phyloP scores from a whole-genome alignment of 1,140 invertebrate genomes.

The Armadillidium nasatum region DNA sequence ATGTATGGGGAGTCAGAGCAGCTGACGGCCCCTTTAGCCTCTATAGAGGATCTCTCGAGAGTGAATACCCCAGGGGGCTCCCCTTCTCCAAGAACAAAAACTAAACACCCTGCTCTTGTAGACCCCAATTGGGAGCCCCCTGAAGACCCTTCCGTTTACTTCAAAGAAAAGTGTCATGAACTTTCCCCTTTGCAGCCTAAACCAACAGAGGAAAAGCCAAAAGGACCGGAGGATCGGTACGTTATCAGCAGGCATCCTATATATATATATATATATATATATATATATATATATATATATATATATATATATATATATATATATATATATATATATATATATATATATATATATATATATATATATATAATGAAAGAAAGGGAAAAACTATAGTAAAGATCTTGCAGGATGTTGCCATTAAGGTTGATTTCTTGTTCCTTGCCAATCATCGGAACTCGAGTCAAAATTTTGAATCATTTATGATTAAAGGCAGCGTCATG shows the following conservation, averaged over 20 bases:
- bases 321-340: too few relatives aligned
- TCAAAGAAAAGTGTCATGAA: constrained; percentile 1
- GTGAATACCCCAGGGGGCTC: constrained; percentile 45
- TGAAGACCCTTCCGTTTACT: constrained; percentile 30
- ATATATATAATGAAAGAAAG: too few relatives aligned
- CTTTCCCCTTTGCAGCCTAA: constrained; percentile 35
- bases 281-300: too few relatives aligned
- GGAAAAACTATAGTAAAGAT: too few relatives aligned
- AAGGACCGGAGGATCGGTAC: constrained; percentile 38
- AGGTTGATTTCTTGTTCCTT: too few relatives aligned
- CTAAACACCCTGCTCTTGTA: constrained; percentile 36
- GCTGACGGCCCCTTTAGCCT: constrained; percentile 45
- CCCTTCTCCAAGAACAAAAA: constrained; percentile 38
- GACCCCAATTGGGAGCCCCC: constrained; percentile 43
- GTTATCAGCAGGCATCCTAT: not conserved
- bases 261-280: too few relatives aligned
- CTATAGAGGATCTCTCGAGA: constrained; percentile 46
- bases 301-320: too few relatives aligned
- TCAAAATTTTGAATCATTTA: too few relatives aligned
- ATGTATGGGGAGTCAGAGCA: constrained; percentile 31
- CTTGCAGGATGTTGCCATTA: too few relatives aligned
- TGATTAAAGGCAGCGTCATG: too few relatives aligned
- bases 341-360: not conserved
- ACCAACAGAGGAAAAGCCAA: constrained; percentile 25
- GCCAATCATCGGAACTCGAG: too few relatives aligned